Conservation (phyloP, 2,888 invertebrate species). For the Arctia plantaginis region DNA sequence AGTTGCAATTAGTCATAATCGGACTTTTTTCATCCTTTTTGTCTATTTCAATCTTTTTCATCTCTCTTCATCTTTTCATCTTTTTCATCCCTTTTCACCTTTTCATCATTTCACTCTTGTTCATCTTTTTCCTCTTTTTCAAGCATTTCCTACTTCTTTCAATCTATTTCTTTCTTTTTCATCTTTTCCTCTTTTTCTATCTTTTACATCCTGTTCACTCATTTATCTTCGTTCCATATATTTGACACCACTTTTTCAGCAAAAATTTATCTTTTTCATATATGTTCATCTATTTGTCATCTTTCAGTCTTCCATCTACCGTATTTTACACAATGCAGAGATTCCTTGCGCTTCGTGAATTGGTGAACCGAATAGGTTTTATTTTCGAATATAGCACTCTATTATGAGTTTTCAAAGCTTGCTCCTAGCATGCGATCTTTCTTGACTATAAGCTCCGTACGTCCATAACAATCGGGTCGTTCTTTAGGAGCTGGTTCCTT, state of each 20-base stretch:
- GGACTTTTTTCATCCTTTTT: conserved; percentile 63
- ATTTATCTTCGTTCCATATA: no score
- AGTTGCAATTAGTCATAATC: conserved; percentile 60
- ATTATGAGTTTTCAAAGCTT: conserved; percentile 44
- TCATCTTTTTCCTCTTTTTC: no score
- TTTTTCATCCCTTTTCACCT: no score
- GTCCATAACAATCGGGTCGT: conserved; percentile 44
- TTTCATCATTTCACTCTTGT: no score
- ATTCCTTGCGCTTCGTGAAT: conserved; percentile 54
- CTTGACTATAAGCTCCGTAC: conserved; percentile 47
- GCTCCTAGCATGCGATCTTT: conserved; percentile 52
- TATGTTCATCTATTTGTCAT: conserved; percentile 59
- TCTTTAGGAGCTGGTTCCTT: conserved; percentile 60
- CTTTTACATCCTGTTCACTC: no score
- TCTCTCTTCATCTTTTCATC: neutral
- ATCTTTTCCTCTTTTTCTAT: no score
- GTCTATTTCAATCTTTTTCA: neutral
- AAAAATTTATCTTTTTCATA: no score
- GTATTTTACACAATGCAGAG: conserved; percentile 49
- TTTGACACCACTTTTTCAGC: no score
- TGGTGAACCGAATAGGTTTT: conserved; percentile 60
- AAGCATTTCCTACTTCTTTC: no score
- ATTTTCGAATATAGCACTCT: conserved; percentile 42
- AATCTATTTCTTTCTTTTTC: no score
- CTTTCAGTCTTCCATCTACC: conserved; percentile 50